Percentiles rank a stretch among this genome's conserved stretches.
phyloP scores from a whole-genome alignment of 35 echinoderm and acorn worm genomes.

The Lytechinus variegatus region DNA sequence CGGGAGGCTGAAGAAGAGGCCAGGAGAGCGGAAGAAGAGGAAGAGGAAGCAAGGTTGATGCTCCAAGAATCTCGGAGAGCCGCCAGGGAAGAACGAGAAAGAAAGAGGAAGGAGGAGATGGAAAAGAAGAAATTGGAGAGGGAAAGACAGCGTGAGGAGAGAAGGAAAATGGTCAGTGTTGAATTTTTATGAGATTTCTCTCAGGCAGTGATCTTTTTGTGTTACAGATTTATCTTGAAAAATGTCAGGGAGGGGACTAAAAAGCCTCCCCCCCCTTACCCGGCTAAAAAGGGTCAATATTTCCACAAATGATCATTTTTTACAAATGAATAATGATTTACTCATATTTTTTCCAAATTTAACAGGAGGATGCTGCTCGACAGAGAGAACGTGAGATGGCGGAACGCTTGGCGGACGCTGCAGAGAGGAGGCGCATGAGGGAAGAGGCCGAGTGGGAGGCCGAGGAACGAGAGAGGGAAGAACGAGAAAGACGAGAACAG shows the following conservation, averaged over 20 bases:
- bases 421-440: conserved; percentile 72
- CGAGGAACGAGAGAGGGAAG: conserved; percentile 70
- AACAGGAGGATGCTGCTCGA: conserved; percentile 89
- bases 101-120: conserved; percentile 82
- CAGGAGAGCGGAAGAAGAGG: conserved; percentile 73
- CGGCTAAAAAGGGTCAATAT: too few species aligned
- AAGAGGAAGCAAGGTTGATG: conserved; percentile 93
- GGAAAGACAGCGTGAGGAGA: conserved; percentile 83
- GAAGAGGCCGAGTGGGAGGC: conserved; percentile 73
- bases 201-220: neutral
- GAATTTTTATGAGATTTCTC: neutral
- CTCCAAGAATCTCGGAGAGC: conserved; percentile 70
- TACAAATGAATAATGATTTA: too few species aligned
- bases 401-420: conserved; percentile 80
- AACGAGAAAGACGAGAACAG: conserved; percentile 79
- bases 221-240: too few species aligned
- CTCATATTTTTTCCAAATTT: neutral
- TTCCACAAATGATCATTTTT: too few species aligned
- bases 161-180: conserved; percentile 91
- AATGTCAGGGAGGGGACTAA: too few species aligned
- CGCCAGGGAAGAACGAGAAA: conserved; percentile 89
- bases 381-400: conserved; percentile 92
- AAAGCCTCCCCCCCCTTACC: too few species aligned
- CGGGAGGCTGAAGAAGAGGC: conserved; percentile 76
- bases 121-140: conserved; percentile 82